Percentiles rank a stretch among this genome's conserved stretches.
phyloP scores from a whole-genome alignment of 2,113 vertebrate species.

The Myrmecobius fasciatus region DNA sequence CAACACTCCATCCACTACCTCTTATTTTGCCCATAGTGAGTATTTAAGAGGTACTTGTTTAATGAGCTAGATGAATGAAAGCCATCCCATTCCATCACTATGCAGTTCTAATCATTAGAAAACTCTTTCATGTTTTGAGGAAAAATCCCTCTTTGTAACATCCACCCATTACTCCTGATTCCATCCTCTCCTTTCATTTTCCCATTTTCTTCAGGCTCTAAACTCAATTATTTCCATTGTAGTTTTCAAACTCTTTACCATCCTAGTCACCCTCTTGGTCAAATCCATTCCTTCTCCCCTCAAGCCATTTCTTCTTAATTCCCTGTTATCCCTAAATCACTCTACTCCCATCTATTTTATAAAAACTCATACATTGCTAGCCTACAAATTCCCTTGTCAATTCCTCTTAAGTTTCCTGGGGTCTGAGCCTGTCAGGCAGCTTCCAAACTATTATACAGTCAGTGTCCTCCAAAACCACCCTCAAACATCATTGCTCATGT shows the following conservation, averaged over 20 bases:
- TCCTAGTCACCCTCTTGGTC: not conserved
- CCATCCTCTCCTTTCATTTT: not conserved
- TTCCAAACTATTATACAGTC: not conserved
- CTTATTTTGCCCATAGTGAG: not conserved
- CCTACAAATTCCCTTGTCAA: not conserved
- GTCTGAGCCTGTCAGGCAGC: not conserved
- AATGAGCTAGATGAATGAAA: not conserved
- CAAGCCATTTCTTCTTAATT: not conserved
- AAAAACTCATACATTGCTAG: not conserved
- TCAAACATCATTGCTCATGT: not conserved
- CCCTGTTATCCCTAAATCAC: not conserved
- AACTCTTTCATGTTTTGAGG: not conserved
- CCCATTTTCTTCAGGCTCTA: not conserved
- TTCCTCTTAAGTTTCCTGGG: not conserved
- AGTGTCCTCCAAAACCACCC: not conserved
- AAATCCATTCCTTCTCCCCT: not conserved
- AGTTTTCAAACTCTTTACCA: not conserved
- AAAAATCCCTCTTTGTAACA: not conserved
- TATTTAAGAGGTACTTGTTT: not conserved
- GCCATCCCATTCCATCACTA: not conserved
- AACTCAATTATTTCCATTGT: not conserved
- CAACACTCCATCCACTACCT: not conserved
- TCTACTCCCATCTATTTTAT: not conserved
- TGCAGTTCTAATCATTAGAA: not conserved
- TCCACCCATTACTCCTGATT: not conserved